Evolutionary conservation across 2,888 invertebrate species (phyloP), one percentile per base, ranked within the genome.

Genomic region (Panzeria rudis): DNA sequence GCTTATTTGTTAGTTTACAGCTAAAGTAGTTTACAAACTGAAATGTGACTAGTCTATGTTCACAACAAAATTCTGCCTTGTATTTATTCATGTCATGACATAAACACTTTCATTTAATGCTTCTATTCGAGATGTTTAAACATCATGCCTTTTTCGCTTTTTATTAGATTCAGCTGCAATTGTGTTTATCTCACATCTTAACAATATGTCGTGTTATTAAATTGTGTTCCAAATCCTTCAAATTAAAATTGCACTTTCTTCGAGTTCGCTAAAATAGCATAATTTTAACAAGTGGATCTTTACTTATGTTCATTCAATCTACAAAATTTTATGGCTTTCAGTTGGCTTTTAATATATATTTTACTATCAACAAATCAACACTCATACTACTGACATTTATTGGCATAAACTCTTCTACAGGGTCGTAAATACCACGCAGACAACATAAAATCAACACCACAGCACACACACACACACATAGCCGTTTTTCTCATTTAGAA

Each of bases 381-480:
- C 59, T 71, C 66, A 69, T 69, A 68, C 73, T 41, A 3, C 71
- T 25, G 64, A 76, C 54, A 52, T 61, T 75, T 75, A 75, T 68
- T 71, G 69, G 38, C 25, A 71, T 50, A 71, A 75, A 72, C 50
- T 56, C 54, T 64, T 72, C 62, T 62, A 20, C 35, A 61, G 62
- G 62, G 20, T 59, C 61, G 79, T 69, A 79, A 77, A 68, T 71
- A 76, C 7, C 52, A 76, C 59, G 61, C 54, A 75, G 75, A 79
- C 79, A 79, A 79, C 47, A 59, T 71, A 71, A 80, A 80, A 72
- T 73, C 80, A 82, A 82, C 85, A 76, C 80, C 69, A 56, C 38
- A n/a, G 41, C 69, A 66, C 54, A 61, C 15, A 72, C 29, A 72
- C 9, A 25, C 69, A 66, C 54, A 61, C 15, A 72, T 20, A 72